phyloP scores from a whole-genome alignment of 2,888 invertebrate species.

The Ariolimax columbianus region DNA sequence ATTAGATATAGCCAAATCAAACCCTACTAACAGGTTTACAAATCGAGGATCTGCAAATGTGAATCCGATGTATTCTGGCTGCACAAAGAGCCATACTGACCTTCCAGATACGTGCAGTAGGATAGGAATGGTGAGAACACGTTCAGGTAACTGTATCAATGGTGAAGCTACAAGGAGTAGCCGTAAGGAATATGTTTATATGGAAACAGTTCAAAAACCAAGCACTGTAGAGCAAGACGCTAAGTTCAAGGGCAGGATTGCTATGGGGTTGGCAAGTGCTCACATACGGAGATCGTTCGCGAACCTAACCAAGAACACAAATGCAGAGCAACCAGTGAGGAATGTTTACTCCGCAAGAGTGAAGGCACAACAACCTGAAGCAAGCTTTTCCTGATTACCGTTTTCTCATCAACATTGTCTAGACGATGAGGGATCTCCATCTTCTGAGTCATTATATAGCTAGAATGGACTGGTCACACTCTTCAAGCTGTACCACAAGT shows the following conservation, averaged over 20 bases:
- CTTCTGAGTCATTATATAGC: too few species aligned
- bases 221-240: slow-evolving; percentile 62
- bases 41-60: not conserved
- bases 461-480: too few species aligned
- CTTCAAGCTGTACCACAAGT: too few species aligned
- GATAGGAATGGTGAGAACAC: slow-evolving; percentile 45
- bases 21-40: not conserved
- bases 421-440: too few species aligned
- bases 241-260: slow-evolving; percentile 58
- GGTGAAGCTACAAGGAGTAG: not conserved
- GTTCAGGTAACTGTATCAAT: not conserved
- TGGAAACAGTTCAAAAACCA: slow-evolving; percentile 60
- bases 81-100: not conserved
- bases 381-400: too few species aligned
- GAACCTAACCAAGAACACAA: slow-evolving; percentile 39
- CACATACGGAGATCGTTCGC: slow-evolving; percentile 60
- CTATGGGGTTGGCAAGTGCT: slow-evolving; percentile 66
- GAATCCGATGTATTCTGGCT: not conserved
- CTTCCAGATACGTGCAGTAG: not conserved
- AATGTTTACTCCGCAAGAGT: too few species aligned
- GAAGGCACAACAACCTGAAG: too few species aligned
- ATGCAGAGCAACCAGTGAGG: not conserved
- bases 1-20: not conserved
- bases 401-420: too few species aligned
- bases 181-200: slow-evolving; percentile 11